These are phyloP conservation scores for Sebastes cheni DNA, from an alignment of 2,797 vertebrate species.

Conservation along the genomic window DNA sequence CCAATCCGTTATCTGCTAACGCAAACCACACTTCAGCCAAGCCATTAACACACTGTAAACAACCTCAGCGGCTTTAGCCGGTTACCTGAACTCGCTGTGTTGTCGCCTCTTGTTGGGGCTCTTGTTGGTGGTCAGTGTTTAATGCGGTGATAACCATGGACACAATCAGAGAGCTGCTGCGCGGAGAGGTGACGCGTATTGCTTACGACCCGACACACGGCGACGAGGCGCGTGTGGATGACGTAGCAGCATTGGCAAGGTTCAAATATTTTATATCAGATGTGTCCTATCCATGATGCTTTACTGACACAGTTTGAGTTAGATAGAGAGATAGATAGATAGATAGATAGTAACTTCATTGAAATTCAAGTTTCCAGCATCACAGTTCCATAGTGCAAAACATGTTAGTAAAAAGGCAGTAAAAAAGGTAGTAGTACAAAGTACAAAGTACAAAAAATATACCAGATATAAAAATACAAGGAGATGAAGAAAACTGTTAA, in stretches of 20 bases:
- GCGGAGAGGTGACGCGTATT: slow-evolving; percentile 24
- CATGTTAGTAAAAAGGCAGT: too few relatives aligned
- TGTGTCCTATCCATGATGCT: background rate
- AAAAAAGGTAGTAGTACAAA: too few relatives aligned
- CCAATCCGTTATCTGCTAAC: background rate
- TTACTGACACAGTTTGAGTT: background rate
- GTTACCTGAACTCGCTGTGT: slow-evolving; percentile 43
- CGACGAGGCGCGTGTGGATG: slow-evolving; percentile 35
- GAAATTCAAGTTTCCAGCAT: too few relatives aligned
- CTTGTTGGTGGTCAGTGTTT: background rate
- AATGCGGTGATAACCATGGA: slow-evolving; percentile 33
- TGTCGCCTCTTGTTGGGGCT: too few relatives aligned
- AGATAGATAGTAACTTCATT: too few relatives aligned
- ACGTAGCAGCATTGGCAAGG: slow-evolving; percentile 21
- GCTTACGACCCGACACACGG: slow-evolving; percentile 39
- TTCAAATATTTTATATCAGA: slow-evolving; percentile 25
- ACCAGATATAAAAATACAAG: too few relatives aligned
- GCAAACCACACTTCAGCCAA: background rate
- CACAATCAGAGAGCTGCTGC: slow-evolving; percentile 61
- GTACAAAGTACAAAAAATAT: too few relatives aligned
- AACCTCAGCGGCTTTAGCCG: fast-evolving
- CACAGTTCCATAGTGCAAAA: too few relatives aligned
- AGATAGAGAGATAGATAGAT: too few relatives aligned
- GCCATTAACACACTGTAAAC: background rate
- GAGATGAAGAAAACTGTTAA: too few relatives aligned